A percentile compares a stretch with the other conserved stretches of the same genome.
Conservation (phyloP, 2,113 vertebrate species). For the Clarias magur region DNA sequence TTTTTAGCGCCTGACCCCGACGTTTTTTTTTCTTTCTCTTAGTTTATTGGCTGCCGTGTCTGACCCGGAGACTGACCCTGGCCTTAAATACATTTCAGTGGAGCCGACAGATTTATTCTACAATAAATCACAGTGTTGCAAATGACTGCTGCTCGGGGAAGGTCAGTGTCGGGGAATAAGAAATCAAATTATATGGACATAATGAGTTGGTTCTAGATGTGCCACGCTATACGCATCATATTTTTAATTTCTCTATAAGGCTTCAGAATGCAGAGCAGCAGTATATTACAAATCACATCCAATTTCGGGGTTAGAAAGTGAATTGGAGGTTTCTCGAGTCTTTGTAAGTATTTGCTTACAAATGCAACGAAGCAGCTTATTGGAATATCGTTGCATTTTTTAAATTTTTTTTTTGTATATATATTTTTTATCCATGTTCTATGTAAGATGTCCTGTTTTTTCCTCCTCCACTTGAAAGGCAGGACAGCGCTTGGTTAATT, state of each 20-base stretch:
- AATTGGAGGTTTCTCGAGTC: background rate
- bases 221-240: background rate
- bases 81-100: conserved; percentile 71
- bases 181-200: conserved; percentile 57
- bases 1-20: conserved; percentile 42
- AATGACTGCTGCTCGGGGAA: conserved; percentile 63
- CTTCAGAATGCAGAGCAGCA: background rate
- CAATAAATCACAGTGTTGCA: conserved; percentile 72
- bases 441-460: background rate
- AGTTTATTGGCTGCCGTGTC: conserved; percentile 72
- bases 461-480: conserved; percentile 23
- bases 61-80: conserved; percentile 68
- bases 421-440: background rate
- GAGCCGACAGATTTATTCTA: conserved; percentile 72
- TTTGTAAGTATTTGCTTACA: background rate
- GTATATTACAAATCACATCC: background rate
- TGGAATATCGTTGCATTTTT: background rate
- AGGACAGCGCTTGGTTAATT: conserved; percentile 63
- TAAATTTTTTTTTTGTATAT: background rate
- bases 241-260: background rate
- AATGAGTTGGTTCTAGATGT: conserved; percentile 16
- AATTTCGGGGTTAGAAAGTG: background rate
- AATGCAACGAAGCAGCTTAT: background rate
- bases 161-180: conserved; percentile 67
- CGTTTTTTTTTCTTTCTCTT: conserved; percentile 51